These are phyloP conservation scores for Geopemphigus sp. DNA, from an alignment of 1,140 invertebrate genomes.

Conservation along the genomic window DNA sequence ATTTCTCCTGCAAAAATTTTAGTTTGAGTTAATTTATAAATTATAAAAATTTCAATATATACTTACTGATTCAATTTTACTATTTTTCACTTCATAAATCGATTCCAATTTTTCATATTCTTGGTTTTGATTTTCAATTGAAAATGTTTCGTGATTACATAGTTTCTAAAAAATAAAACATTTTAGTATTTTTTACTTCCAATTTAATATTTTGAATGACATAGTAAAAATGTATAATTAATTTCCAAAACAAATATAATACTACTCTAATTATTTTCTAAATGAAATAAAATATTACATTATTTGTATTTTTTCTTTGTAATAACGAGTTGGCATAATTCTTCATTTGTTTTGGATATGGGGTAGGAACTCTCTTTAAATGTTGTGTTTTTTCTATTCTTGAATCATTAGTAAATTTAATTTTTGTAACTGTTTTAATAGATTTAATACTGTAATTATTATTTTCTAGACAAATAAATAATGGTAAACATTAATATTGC, in stretches of 20 bases:
- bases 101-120: conserved; percentile 18
- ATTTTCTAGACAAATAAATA: conserved; percentile 52
- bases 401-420: conserved; percentile 69
- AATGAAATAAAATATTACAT: not conserved
- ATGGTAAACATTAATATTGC: not conserved
- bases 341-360: conserved; percentile 88
- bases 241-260: not conserved
- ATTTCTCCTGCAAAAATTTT: not conserved
- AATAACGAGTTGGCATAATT: conserved; percentile 64
- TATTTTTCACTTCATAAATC: conserved; percentile 18
- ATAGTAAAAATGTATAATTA: not conserved
- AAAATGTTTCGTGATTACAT: not conserved
- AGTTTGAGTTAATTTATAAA: not conserved
- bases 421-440: conserved; percentile 54
- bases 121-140: conserved; percentile 19
- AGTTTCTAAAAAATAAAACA: not conserved
- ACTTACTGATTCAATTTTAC: not conserved
- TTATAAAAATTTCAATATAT: not conserved
- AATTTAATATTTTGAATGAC: too few relatives aligned
- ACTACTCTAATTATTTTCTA: not conserved
- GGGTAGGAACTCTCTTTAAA: conserved; percentile 80
- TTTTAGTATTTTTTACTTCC: not conserved
- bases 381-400: conserved; percentile 61
- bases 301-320: conserved; percentile 19
- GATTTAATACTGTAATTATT: conserved; percentile 52